Conservation (phyloP, 2,888 invertebrate genomes). For the Tetramorium bicarinatum region DNA sequence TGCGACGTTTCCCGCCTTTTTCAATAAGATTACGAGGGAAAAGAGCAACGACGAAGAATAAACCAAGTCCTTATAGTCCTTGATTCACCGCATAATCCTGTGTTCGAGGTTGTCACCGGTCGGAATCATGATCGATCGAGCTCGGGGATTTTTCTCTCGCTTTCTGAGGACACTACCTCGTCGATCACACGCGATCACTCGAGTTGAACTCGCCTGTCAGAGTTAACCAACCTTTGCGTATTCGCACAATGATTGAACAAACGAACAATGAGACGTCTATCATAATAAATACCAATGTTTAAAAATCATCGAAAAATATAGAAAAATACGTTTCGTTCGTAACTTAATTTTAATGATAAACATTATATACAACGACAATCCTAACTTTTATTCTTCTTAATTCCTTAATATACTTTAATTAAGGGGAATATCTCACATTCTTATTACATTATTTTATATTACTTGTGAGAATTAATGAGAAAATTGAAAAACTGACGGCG, state of each 20-base stretch:
- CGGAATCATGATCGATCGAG: conserved; percentile 67
- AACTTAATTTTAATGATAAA: background rate
- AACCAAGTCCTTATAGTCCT: conserved; percentile 57
- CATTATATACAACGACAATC: no score
- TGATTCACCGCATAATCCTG: conserved; percentile 62
- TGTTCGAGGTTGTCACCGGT: conserved; percentile 41
- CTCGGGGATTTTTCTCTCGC: conserved; percentile 30
- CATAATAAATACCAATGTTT: background rate
- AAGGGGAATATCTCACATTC: background rate
- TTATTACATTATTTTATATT: background rate
- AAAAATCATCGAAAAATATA: background rate
- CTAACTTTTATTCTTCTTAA: background rate
- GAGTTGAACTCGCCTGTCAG: conserved; percentile 17
- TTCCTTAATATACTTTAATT: background rate
- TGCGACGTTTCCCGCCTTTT: conserved; percentile 63
- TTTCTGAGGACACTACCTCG: conserved; percentile 39
- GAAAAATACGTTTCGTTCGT: background rate
- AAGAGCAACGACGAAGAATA: conserved; percentile 47
- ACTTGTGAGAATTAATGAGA: background rate
- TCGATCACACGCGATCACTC: conserved; percentile 50
- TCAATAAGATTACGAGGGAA: conserved; percentile 52
- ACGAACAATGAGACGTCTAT: conserved; percentile 8
- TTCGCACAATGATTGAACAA: conserved; percentile 1
- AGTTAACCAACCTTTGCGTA: conserved; percentile 21
- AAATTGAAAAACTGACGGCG: background rate